Base-by-base conservation (phyloP, 2,888 invertebrate genomes). In the Scaptomyza caliginosa region DNA sequence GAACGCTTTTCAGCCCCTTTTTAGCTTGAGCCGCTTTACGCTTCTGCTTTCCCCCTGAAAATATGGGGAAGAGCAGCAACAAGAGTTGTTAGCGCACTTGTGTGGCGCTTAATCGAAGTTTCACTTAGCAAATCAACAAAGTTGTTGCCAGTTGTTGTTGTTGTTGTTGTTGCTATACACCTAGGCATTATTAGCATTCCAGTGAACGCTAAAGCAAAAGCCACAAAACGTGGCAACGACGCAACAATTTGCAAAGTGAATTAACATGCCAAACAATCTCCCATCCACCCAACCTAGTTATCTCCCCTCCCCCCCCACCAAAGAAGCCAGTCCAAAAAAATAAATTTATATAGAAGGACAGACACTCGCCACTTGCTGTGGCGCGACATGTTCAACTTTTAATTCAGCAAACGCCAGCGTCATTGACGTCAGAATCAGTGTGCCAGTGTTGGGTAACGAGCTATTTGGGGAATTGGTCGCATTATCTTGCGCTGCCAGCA, bases 41-140 rank as follows among this genome's bases (percentile, higher is more conserved):
- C 4, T 28, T 28, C 10, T 40, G 62, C 55, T 16, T 67, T 36
- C 58, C n/a, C n/a, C 16, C n/a, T n/a, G n/a, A n/a, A n/a, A n/a
- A n/a, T n/a, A n/a, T n/a, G n/a, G n/a, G n/a, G n/a, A 42, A 13
- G 23, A 40, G 6, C 40, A 43, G 4, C 26, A 60, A 67, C 63
- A 70, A 67, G 58, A 5, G 26, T 54, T 70, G 70, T 64, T 57
- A 67, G 71, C 71, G 43, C 43, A 54, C 48, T 71, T 56, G 38
- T 65, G 66, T 40, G 55, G 32, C 50, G 75, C 78, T 62, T 86
- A 85, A 81, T 81, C 81, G 81, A 81, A 81, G 86, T 81, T 81
- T 81, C 81, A 81, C 81, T 81, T 81, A 86, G 81, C 80, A 71
- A 85, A 82, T 79, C 86, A 82, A 85, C 82, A 74, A 85, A 85